These are phyloP conservation scores for Rhaphigaster nebulosa DNA, from an alignment of 2,888 invertebrate genomes.

Conservation along the genomic window DNA sequence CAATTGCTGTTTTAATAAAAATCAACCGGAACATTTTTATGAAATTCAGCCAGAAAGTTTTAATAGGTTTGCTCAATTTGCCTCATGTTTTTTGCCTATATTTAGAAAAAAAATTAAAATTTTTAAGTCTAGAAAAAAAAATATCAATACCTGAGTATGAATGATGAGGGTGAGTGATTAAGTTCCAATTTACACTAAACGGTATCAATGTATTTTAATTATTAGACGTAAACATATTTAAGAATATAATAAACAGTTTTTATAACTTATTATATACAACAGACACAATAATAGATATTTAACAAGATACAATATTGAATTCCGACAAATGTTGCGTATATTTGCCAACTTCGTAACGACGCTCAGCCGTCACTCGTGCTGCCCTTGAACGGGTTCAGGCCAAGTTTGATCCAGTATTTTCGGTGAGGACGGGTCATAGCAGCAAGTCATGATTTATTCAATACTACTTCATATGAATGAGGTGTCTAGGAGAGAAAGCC, in stretches of 20 bases:
- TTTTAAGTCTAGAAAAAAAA: too few species aligned
- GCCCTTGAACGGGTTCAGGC: constrained; percentile 43
- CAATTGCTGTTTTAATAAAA: too few species aligned
- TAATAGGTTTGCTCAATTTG: too few species aligned
- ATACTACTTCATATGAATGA: constrained; percentile 54
- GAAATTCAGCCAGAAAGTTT: too few species aligned
- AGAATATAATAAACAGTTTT: neutral
- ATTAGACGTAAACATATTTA: too few species aligned
- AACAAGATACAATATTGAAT: neutral
- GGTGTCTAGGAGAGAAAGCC: constrained; percentile 55
- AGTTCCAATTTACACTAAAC: too few species aligned
- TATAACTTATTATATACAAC: neutral
- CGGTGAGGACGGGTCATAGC: constrained; percentile 47
- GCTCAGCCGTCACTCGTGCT: neutral
- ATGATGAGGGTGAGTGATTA: too few species aligned
- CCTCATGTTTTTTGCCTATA: too few species aligned
- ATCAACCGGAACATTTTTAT: too few species aligned
- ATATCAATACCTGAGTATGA: too few species aligned
- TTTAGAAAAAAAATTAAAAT: too few species aligned
- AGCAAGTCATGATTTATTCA: constrained; percentile 52
- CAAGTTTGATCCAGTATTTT: constrained; percentile 32
- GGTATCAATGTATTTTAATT: too few species aligned
- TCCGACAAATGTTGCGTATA: neutral
- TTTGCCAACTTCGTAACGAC: neutral
- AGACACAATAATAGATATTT: neutral